Evolutionary conservation across 2,888 invertebrate species (phyloP).

Genomic region (Priocnemis perturbator): DNA sequence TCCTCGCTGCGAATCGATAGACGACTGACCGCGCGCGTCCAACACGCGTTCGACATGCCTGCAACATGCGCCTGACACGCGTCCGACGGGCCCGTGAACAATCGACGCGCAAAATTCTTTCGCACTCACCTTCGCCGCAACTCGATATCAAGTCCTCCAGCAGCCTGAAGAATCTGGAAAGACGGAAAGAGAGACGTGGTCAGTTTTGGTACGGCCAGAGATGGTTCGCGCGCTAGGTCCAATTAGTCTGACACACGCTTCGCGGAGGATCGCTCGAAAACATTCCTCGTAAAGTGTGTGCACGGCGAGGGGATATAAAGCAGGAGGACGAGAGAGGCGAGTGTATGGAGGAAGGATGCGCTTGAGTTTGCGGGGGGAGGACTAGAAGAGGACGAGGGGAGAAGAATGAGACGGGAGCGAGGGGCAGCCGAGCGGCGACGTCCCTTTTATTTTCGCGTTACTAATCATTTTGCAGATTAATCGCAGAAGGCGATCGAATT

Average conservation of each 20-base stretch:
- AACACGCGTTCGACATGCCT: too few species aligned
- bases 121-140: conserved; percentile 69
- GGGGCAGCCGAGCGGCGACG: conserved; percentile 18
- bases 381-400: background rate
- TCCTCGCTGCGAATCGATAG: background rate
- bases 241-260: background rate
- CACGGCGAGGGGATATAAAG: too few species aligned
- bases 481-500: conserved; percentile 47
- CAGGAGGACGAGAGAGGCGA: too few species aligned
- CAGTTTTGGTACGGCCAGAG: conserved; percentile 9
- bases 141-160: conserved; percentile 71
- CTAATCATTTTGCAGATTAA: conserved; percentile 40
- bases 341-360: too few species aligned
- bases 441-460: conserved; percentile 37
- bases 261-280: background rate
- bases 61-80: too few species aligned
- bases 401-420: conserved; percentile 13
- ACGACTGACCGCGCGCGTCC: background rate
- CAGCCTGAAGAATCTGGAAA: conserved; percentile 75
- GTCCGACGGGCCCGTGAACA: too few species aligned
- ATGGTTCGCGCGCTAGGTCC: too few species aligned
- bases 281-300: too few species aligned
- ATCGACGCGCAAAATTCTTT: background rate
- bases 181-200: conserved; percentile 43
- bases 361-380: too few species aligned